Conservation (phyloP, 2,797 vertebrate species). For the Todus mexicanus region DNA sequence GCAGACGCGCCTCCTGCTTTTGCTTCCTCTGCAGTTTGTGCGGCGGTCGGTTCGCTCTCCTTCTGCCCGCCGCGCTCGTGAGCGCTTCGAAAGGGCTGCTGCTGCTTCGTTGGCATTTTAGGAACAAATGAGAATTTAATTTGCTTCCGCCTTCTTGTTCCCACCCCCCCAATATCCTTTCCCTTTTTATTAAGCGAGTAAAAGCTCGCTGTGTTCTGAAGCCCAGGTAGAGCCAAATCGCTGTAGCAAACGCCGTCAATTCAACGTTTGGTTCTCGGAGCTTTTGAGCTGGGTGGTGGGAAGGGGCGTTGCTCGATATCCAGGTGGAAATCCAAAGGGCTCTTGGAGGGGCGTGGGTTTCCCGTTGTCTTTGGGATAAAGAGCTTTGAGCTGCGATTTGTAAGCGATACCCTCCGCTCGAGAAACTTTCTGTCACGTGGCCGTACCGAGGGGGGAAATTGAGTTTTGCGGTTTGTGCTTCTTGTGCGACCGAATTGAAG, state of each 20-base stretch:
- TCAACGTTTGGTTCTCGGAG: background rate
- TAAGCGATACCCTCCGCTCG: background rate
- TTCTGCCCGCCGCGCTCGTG: background rate
- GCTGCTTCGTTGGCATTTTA: background rate
- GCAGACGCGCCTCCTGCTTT: slow-evolving; percentile 38
- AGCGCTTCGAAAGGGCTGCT: background rate
- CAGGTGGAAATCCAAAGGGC: background rate
- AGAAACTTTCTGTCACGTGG: background rate
- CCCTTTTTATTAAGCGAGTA: background rate
- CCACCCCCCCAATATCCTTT: background rate
- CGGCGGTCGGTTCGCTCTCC: background rate
- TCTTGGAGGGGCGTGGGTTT: background rate
- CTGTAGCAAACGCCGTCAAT: background rate
- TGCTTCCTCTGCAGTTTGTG: slow-evolving; percentile 3
- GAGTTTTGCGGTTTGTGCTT: background rate
- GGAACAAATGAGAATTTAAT: background rate
- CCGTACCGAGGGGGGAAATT: background rate
- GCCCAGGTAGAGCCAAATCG: background rate
- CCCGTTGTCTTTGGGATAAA: background rate
- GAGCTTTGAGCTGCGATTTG: background rate
- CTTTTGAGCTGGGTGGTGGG: background rate
- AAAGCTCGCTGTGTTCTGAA: background rate
- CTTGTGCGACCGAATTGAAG: background rate
- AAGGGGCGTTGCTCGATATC: background rate
- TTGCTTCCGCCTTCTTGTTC: background rate